Percentiles rank a stretch among this genome's conserved stretches.
Evolutionary conservation across 2,113 vertebrate species (phyloP).

Genomic region (Leiothrix lutea): DNA sequence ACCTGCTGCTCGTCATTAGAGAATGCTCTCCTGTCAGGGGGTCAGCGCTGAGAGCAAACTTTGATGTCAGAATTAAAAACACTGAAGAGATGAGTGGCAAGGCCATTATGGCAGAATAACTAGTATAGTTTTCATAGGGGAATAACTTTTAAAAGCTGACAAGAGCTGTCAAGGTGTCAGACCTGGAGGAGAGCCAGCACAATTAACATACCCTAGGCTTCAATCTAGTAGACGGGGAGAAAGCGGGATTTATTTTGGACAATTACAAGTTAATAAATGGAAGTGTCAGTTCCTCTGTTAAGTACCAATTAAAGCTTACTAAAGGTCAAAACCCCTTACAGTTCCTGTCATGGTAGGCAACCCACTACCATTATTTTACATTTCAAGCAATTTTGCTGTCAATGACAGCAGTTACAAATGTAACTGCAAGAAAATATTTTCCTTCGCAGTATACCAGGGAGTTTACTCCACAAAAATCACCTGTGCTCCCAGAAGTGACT

Average conservation of each 20-base stretch:
- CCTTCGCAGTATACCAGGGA: not conserved
- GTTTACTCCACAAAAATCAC: not conserved
- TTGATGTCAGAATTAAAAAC: slow-evolving; percentile 16
- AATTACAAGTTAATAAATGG: slow-evolving; percentile 66
- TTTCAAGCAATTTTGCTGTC: slow-evolving; percentile 60
- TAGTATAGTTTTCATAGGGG: not conserved
- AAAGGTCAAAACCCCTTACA: slow-evolving; percentile 55
- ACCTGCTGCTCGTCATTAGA: not conserved
- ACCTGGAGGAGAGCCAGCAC: slow-evolving; percentile 16
- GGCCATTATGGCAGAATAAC: not conserved
- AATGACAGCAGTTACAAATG: slow-evolving; percentile 28
- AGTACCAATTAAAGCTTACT: slow-evolving; percentile 42
- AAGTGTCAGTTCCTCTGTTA: not conserved
- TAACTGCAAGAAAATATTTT: slow-evolving; percentile 21
- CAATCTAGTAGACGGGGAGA: slow-evolving; percentile 6
- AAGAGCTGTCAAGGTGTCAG: slow-evolving; percentile 60
- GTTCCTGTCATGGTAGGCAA: slow-evolving; percentile 16
- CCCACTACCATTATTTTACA: slow-evolving; percentile 52
- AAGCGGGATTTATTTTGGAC: slow-evolving; percentile 52
- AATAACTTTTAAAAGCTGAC: slow-evolving; percentile 43
- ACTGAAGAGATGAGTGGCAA: not conserved
- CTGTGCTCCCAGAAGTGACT: not conserved
- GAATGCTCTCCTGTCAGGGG: not conserved
- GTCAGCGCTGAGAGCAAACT: not conserved
- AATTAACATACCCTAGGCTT: slow-evolving; percentile 51